These are phyloP conservation scores for Colletes collaris DNA, from an alignment of 2,888 invertebrate genomes.

Conservation along the genomic window DNA sequence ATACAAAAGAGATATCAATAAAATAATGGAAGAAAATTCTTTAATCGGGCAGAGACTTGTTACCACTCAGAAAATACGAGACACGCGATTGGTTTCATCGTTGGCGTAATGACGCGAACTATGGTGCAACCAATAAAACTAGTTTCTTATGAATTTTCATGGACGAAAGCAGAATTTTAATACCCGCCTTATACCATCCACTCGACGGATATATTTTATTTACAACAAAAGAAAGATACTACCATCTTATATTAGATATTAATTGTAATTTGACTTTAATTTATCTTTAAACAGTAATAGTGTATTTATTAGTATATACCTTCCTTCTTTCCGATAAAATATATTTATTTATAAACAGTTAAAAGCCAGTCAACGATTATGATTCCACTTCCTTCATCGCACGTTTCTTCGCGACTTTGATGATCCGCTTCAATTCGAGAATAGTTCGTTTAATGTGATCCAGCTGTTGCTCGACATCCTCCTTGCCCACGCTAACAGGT, in stretches of 20 bases:
- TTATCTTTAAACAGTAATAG: slow-evolving; percentile 8
- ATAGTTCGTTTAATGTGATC: slow-evolving; percentile 86
- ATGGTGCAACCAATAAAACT: not conserved
- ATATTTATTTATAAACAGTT: slow-evolving; percentile 44
- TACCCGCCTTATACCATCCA: not conserved
- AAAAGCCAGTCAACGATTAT: not conserved
- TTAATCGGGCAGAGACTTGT: slow-evolving; percentile 5
- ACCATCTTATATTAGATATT: slow-evolving; percentile 5
- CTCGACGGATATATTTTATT: not conserved
- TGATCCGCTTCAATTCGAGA: slow-evolving; percentile 82
- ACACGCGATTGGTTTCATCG: not conserved
- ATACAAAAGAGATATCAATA: slow-evolving; percentile 84
- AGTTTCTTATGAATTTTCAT: not conserved
- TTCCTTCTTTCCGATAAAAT: slow-evolving; percentile 38
- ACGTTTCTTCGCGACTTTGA: slow-evolving; percentile 61
- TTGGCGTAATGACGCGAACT: not conserved
- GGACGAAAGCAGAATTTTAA: slow-evolving; percentile 4
- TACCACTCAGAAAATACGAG: slow-evolving; percentile 7
- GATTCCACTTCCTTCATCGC: slow-evolving; percentile 79
- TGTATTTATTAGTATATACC: slow-evolving; percentile 38
- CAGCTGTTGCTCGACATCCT: slow-evolving; percentile 86
- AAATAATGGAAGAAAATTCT: slow-evolving; percentile 10
- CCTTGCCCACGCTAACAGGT: slow-evolving; percentile 79
- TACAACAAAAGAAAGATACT: not conserved
- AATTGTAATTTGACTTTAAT: slow-evolving; percentile 12